These are phyloP conservation scores for Gastracanthus pulcherrimus DNA, from an alignment of 2,888 invertebrate species.

Conservation along the genomic window DNA sequence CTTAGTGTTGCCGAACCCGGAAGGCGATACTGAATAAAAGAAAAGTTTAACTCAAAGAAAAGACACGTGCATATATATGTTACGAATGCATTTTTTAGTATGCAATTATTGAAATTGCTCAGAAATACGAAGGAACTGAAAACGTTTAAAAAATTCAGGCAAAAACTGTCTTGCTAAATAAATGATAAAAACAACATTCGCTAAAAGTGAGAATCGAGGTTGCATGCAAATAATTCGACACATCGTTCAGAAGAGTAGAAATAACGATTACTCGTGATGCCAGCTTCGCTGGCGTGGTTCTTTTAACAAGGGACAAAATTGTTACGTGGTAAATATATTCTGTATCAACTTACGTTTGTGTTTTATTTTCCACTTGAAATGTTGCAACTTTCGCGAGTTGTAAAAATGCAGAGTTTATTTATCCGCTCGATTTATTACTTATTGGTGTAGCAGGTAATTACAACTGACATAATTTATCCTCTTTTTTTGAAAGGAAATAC, in stretches of 20 bases:
- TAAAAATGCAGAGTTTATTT: background rate
- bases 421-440: constrained; percentile 1
- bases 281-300: background rate
- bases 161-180: background rate
- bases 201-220: no score
- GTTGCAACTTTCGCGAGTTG: background rate
- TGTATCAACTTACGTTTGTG: background rate
- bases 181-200: background rate
- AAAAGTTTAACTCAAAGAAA: background rate
- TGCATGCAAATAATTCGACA: constrained; percentile 12
- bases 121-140: background rate
- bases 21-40: background rate
- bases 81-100: background rate
- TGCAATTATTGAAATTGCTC: background rate
- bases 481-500: no score
- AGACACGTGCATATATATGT: background rate
- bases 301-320: background rate
- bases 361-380: background rate
- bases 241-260: background rate
- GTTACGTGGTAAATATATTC: background rate
- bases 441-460: constrained; percentile 12
- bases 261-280: background rate
- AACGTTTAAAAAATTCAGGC: no score
- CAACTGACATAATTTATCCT: background rate
- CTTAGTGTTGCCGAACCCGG: background rate